Conservation (phyloP, 64 coral and sea anemone genomes). For the Montipora foliosa region DNA sequence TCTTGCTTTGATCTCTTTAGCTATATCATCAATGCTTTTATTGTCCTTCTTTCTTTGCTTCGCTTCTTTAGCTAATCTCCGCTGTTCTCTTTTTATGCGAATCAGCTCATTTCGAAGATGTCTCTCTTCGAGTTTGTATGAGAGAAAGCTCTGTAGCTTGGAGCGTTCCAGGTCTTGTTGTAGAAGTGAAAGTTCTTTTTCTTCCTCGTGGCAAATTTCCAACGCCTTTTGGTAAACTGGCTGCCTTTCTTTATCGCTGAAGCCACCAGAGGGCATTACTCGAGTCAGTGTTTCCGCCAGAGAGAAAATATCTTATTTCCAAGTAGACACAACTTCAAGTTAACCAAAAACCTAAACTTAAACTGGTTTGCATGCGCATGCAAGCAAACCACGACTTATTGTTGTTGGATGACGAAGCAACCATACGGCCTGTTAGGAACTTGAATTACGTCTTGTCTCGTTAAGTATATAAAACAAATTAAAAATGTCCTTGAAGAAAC, state of each 20-base stretch:
- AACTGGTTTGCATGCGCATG: too few relatives aligned
- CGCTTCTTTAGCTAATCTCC: conserved; percentile 70
- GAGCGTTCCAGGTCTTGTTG: conserved; percentile 69
- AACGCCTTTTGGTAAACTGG: conserved; percentile 92
- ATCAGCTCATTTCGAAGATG: conserved; percentile 81
- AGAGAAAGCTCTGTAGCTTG: conserved; percentile 76
- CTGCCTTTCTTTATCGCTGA: conserved; percentile 54
- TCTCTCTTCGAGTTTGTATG: conserved; percentile 77
- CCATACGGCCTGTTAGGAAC: too few relatives aligned
- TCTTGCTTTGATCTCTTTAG: conserved; percentile 62
- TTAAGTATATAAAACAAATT: background rate
- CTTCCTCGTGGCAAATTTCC: conserved; percentile 66
- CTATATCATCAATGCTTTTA: conserved; percentile 82
- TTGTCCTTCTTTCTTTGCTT: conserved; percentile 42
- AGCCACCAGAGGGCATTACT: conserved; percentile 69
- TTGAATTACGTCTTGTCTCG: background rate
- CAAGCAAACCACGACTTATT: too few relatives aligned
- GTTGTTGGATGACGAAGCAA: too few relatives aligned
- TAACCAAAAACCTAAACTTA: too few relatives aligned
- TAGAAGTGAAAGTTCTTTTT: conserved; percentile 51
- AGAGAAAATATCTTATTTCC: too few relatives aligned
- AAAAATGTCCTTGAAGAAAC: background rate
- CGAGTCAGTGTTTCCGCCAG: too few relatives aligned
- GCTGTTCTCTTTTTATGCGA: conserved; percentile 67
- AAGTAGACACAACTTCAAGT: too few relatives aligned